Base-by-base conservation (phyloP, 2,888 invertebrate genomes). In the Patella caerulea region DNA sequence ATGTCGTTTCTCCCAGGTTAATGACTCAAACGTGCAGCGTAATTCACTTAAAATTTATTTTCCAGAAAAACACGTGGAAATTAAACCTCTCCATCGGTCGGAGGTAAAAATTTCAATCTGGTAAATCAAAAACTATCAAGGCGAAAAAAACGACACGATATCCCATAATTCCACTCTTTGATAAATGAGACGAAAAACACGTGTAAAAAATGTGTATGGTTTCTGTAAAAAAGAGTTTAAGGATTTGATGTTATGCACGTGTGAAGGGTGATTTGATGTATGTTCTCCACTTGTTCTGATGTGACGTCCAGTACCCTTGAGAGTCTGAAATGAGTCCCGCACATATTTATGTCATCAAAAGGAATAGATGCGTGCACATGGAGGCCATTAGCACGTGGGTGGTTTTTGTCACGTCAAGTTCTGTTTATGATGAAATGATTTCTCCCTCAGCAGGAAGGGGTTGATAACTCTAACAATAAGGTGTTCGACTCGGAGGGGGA, bases 361-460 rank as follows among this genome's bases (percentile, higher is more conserved):
- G 9, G 9, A 19, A 65, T 24, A 12, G 19, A 24, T 24, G 24
- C 19, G 24, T 65, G 24, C 65, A 65, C 65, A 65, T 65, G 65
- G 65, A 65, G 65, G 24, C 19, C 65, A 65, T 65, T 65, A 65
- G 24, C 19, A 65, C 65, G 65, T 65, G 65, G 65, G 65, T 65
- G 65, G 65, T 65, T 65, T 65, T 65, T 65, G 65, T 65, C 65
- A 65, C 24, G 65, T 65, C 65, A 65, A 65, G 65, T 65, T 65
- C 65, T 24, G 65, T 65, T 65, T 65, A 65, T 65, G 65, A 65
- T 65, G 65, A 65, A 65, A 65, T 24, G 65, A 65, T 65, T 65
- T 24, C 24, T 65, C 65, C 24, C 65, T 24, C 65, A 65, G 65
- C 24, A 24, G 65, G 65, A 24, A 65, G 24, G 65, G 24, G 24